Percentiles rank a stretch among this genome's conserved stretches.
Conservation (phyloP, 2,113 vertebrate species). For the Neofelis nebulosa region DNA sequence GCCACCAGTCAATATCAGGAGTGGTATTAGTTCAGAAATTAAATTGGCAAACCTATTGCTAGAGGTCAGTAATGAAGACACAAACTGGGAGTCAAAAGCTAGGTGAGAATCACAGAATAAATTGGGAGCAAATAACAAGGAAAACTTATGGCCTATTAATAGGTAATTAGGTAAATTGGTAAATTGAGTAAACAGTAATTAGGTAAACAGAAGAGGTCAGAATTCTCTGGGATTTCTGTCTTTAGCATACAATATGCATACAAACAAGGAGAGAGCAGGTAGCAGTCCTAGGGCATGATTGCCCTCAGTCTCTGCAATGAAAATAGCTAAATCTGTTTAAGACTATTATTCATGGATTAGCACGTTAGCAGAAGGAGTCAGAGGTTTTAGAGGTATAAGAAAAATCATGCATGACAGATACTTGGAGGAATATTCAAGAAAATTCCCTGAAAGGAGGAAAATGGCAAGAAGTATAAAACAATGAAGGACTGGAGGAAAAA, state of each 20-base stretch:
- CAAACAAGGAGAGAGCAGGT: not conserved
- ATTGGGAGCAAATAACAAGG: not conserved
- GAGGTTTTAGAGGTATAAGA: not conserved
- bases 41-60: not conserved
- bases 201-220: not conserved
- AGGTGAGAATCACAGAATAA: not conserved
- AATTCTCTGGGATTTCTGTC: not conserved
- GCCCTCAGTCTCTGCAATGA: no score
- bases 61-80: not conserved
- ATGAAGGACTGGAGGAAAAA: not conserved
- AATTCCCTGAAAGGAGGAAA: not conserved
- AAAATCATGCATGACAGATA: not conserved
- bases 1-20: not conserved
- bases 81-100: not conserved
- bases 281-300: not conserved
- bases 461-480: not conserved
- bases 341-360: not conserved
- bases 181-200: not conserved
- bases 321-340: not conserved
- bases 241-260: not conserved
- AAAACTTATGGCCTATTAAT: not conserved
- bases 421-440: not conserved
- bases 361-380: not conserved
- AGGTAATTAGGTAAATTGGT: not conserved
- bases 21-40: not conserved